Evolutionary conservation across 2,113 vertebrate genomes (phyloP).

Genomic region (Eclectus roratus): DNA sequence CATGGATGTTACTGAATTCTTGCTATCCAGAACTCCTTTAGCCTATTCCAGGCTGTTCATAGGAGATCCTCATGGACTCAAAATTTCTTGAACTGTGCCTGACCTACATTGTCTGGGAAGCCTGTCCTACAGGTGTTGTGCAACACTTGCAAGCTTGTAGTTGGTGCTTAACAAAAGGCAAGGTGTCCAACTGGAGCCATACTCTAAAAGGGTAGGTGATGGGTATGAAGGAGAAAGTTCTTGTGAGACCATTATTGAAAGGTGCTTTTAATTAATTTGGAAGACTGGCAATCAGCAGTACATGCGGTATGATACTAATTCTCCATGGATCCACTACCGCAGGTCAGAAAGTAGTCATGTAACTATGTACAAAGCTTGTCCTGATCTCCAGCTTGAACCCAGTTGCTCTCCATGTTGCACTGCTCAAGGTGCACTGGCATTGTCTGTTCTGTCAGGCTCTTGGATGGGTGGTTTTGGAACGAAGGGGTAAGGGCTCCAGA

Average conservation of each 20-base stretch:
- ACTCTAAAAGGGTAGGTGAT: not conserved
- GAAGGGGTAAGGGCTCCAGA: not conserved
- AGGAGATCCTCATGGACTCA: not conserved
- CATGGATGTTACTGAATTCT: accelerated
- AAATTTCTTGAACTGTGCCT: not conserved
- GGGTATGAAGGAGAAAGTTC: not conserved
- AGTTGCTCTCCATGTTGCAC: not conserved
- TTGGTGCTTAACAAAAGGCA: not conserved
- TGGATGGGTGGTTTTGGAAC: not conserved
- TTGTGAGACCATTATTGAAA: accelerated
- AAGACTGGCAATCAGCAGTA: not conserved
- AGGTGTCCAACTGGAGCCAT: not conserved
- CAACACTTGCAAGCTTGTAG: not conserved
- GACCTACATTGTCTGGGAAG: not conserved
- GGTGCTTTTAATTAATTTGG: not conserved
- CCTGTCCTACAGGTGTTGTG: not conserved
- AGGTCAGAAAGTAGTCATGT: not conserved
- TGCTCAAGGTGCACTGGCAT: accelerated
- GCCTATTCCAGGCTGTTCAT: not conserved
- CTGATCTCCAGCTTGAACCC: not conserved
- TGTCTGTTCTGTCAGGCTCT: not conserved
- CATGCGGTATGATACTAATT: accelerated
- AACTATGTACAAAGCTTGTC: not conserved
- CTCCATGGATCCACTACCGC: not conserved
- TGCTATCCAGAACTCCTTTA: not conserved